These are phyloP conservation scores for Kryptopterus vitreolus DNA, from an alignment of 2,797 vertebrate species.

Conservation along the genomic window DNA sequence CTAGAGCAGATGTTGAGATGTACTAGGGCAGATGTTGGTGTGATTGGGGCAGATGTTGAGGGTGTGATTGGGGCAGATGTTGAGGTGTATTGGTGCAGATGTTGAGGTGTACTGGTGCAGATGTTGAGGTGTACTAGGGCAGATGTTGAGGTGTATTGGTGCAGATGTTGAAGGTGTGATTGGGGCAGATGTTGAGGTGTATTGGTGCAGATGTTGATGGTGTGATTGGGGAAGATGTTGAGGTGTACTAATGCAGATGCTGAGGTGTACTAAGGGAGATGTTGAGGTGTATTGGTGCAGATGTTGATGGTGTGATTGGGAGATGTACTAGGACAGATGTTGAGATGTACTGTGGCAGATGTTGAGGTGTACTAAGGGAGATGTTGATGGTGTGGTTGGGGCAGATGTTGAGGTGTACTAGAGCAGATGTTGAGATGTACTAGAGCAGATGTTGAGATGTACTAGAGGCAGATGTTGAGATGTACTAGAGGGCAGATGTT, in stretches of 20 bases:
- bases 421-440: background rate
- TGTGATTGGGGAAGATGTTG: constrained; percentile 25
- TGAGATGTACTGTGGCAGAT: background rate
- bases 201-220: background rate
- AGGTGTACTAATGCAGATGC: too few relatives aligned
- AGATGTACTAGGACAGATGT: background rate
- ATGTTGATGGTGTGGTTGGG: background rate
- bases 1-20: background rate
- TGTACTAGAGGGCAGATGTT: background rate
- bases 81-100: background rate
- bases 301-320: background rate
- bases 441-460: background rate
- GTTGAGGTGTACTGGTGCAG: background rate
- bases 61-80: background rate
- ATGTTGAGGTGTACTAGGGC: background rate
- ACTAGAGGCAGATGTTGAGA: background rate
- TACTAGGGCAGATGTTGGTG: background rate
- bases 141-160: background rate
- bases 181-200: background rate
- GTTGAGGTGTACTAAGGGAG: too few relatives aligned
- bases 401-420: background rate
- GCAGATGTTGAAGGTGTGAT: background rate
- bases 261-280: background rate
- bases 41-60: background rate
- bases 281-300: background rate